These are phyloP conservation scores for Xenopus borealis DNA, from an alignment of 2,113 vertebrate genomes.

Conservation along the genomic window DNA sequence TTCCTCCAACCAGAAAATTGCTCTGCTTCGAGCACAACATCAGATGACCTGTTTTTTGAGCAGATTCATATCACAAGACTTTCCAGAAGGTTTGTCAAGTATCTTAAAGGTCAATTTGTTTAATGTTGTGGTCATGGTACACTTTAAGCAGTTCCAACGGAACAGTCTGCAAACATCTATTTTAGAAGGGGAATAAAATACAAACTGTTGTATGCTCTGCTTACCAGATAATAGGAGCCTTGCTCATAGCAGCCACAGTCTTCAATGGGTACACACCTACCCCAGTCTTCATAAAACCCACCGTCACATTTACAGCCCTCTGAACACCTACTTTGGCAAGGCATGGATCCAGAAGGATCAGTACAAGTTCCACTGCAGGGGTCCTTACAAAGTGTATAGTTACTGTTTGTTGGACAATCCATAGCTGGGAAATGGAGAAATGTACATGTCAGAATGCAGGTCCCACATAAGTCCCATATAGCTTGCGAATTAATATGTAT, in stretches of 20 bases:
- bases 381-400: slow-evolving; percentile 48
- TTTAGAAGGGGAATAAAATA: no score
- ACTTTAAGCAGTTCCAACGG: no score
- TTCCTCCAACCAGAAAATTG: no score
- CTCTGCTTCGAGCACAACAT: no score
- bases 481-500: no score
- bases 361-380: background rate
- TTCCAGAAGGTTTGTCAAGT: no score
- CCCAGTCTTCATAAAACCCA: background rate
- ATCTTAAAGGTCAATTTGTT: no score
- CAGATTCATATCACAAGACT: no score
- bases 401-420: slow-evolving; percentile 53
- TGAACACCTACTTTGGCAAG: background rate
- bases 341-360: background rate
- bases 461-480: no score
- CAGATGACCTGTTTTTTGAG: no score
- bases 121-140: no score
- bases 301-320: background rate
- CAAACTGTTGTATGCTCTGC: background rate
- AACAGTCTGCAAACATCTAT: no score
- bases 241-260: background rate
- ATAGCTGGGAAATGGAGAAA: slow-evolving; percentile 39
- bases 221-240: background rate
- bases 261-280: background rate
- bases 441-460: background rate